These are phyloP conservation scores for Eupeodes latifasciatus DNA, from an alignment of 2,888 invertebrate species.

Conservation along the genomic window DNA sequence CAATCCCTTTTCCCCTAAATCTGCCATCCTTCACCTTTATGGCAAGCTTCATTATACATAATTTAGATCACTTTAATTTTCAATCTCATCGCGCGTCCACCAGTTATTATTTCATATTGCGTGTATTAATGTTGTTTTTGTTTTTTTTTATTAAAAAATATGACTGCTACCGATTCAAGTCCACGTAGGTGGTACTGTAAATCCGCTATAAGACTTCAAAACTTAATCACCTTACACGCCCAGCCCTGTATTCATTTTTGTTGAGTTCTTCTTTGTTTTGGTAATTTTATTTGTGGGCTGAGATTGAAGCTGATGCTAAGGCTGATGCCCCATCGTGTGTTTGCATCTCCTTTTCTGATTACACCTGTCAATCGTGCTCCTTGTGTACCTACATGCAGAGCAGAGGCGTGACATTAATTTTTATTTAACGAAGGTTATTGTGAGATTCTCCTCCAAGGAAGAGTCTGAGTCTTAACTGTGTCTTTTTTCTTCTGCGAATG, in stretches of 20 bases:
- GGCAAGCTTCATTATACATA: background rate
- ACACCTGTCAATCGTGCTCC: conserved; percentile 75
- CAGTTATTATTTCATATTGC: conserved; percentile 12
- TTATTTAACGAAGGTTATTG: conserved; percentile 43
- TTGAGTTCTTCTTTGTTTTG: conserved; percentile 2
- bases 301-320: too few species aligned
- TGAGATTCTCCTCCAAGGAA: conserved; percentile 23
- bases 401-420: conserved; percentile 72
- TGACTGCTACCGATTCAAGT: conserved; percentile 71
- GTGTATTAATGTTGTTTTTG: conserved; percentile 1
- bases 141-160: conserved; percentile 35
- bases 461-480: background rate
- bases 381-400: conserved; percentile 61
- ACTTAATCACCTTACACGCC: conserved; percentile 73
- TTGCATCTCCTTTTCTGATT: conserved; percentile 65
- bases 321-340: conserved; percentile 16
- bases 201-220: conserved; percentile 71
- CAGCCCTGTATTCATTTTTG: conserved; percentile 54
- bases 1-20: background rate
- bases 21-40: background rate
- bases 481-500: background rate
- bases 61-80: conserved; percentile 4
- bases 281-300: background rate
- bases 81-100: conserved; percentile 67
- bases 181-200: conserved; percentile 72